Conservation (phyloP, 2,797 vertebrate genomes). For the Netta rufina region DNA sequence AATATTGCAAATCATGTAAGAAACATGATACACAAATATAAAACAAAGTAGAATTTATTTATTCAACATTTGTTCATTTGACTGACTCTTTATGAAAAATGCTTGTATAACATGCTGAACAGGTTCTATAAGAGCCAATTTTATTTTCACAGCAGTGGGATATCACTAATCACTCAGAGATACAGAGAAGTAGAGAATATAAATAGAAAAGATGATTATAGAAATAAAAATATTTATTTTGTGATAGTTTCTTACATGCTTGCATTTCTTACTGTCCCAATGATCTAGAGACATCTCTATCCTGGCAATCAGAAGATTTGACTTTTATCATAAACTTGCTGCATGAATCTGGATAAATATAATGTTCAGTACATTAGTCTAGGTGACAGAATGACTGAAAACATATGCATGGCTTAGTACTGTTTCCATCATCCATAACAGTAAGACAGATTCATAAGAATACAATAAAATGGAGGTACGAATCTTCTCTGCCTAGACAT, state of each 20-base stretch:
- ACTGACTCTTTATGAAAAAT: not conserved
- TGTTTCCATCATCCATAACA: not conserved
- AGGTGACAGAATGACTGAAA: not conserved
- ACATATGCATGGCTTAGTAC: not conserved
- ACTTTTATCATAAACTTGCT: not conserved
- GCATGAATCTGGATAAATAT: not conserved
- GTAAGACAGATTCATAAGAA: not conserved
- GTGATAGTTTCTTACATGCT: not conserved
- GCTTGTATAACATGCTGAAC: not conserved
- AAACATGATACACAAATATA: not conserved
- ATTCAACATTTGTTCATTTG: not conserved
- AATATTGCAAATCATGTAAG: not conserved
- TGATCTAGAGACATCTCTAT: not conserved
- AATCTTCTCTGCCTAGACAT: not conserved
- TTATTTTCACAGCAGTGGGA: not conserved
- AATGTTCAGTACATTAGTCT: not conserved
- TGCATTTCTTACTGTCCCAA: not conserved
- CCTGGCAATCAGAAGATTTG: not conserved
- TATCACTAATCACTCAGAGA: not conserved
- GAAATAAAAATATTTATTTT: not conserved
- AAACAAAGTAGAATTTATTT: not conserved
- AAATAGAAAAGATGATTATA: not conserved
- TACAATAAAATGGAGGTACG: not conserved
- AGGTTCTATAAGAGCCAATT: not conserved
- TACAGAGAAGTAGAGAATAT: not conserved